Evolutionary conservation across 1,140 invertebrate genomes (phyloP).

Genomic region (Melanaphis sacchari): DNA sequence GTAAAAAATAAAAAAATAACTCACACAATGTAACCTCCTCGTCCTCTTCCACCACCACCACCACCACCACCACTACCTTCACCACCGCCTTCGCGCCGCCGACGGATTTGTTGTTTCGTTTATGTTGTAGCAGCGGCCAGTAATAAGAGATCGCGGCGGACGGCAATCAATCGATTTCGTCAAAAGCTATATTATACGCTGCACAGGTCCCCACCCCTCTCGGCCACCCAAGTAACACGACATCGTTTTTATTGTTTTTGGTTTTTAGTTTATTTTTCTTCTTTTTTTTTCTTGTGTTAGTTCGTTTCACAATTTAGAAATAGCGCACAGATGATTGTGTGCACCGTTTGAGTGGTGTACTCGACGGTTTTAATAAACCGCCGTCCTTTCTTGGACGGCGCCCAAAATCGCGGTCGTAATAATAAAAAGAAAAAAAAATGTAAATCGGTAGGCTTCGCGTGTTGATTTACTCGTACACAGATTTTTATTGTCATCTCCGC

Average conservation of each 20-base stretch:
- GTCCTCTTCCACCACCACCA: neutral
- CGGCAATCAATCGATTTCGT: conserved; percentile 22
- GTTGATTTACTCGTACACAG: conserved; percentile 43
- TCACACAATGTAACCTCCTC: neutral
- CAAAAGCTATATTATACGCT: neutral
- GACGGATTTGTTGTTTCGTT: conserved; percentile 26
- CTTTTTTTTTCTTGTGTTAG: neutral
- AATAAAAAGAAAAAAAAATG: conserved; percentile 26
- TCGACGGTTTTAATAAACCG: conserved; percentile 27
- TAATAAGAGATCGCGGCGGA: conserved; percentile 20
- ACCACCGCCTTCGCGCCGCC: neutral
- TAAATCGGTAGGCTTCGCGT: neutral
- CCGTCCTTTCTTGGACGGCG: conserved; percentile 13
- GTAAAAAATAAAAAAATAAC: neutral
- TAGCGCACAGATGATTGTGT: neutral
- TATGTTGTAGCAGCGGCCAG: neutral
- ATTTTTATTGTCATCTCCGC: conserved; percentile 38
- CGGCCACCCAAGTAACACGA: neutral
- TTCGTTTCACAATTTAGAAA: conserved; percentile 30
- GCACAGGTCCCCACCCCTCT: neutral
- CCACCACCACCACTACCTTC: neutral
- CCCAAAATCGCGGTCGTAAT: conserved; percentile 40
- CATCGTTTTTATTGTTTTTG: conserved; percentile 29
- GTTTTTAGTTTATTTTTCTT: neutral
- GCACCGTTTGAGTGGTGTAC: too few species aligned